Base-by-base conservation (phyloP, 2,888 invertebrate species). In the Dasysyrphus tricinctus region DNA sequence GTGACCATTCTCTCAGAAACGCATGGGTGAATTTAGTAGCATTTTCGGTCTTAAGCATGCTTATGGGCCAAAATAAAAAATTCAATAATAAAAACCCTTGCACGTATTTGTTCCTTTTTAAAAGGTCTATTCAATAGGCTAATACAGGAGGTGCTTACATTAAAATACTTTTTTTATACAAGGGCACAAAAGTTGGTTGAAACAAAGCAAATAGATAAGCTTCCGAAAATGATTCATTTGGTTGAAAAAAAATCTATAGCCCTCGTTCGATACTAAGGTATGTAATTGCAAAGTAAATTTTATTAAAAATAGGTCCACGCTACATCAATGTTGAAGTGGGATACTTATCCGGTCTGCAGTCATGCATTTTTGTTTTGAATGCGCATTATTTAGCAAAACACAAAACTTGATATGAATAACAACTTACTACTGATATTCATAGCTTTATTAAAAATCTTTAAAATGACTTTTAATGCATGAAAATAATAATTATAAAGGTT, bases 331-430 rank as follows among this genome's bases (percentile, higher is more conserved):
- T 59, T 59, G 39, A 3, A 12, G 12, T 19, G 34, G 37, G 37
- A 19, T 59, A 39, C 19, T 39, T 59, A 37, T 59, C 59, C 19
- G 37, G 37, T 37, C 16, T 16, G 34, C n/a, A 11, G 8, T 12
- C 5, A 59, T 57, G 32, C 16, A 34, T 32, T n/a, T 16, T 24
- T 7, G 16, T 16, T 16, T 34, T 59, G 19, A 59, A 37, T 59
- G 59, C 37, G 37, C 59, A 37, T 37, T 59, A 37, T 37, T 59
- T 19, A 7, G 12, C 12, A 37, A 59, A 59, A 9, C 8, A 32
- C 6, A 57, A 34, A 34, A 57, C 59, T 59, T 37, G 37, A 37
- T 37, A 34, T 59, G 37, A 59, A 59, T 59, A 37, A 59, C 3
- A 57, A 37, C n/a, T n/a, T n/a, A n/a, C 8, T 37, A 34, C 7